Evolutionary conservation across 1,140 invertebrate genomes (phyloP).

Genomic region (Zaprionus taronus): DNA sequence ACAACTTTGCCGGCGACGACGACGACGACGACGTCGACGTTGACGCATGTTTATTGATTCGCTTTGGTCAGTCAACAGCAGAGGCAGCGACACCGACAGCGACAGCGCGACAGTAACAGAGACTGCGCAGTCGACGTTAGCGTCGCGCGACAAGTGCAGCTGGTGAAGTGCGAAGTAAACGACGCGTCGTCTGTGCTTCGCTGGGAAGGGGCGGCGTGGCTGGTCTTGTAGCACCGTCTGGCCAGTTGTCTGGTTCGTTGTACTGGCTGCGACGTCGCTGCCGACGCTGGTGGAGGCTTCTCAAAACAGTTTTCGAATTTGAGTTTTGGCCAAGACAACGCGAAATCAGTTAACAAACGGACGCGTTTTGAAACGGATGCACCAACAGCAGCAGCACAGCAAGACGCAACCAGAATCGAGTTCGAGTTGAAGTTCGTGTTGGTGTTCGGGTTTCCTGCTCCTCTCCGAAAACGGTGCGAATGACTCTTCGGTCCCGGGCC

Average conservation of each 20-base stretch:
- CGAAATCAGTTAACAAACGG: constrained; percentile 84
- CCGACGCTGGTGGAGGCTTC: constrained; percentile 35
- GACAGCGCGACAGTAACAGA: constrained; percentile 10
- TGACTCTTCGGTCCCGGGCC: constrained; percentile 57
- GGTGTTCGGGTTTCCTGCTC: constrained; percentile 41
- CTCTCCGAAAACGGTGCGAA: constrained; percentile 47
- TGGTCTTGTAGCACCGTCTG: constrained; percentile 37
- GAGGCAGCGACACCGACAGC: neutral
- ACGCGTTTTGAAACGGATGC: constrained; percentile 82
- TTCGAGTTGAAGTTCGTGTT: neutral
- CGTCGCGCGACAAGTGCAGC: constrained; percentile 61
- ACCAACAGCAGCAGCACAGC: constrained; percentile 32
- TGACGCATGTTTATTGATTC: constrained; percentile 70
- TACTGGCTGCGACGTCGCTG: constrained; percentile 46
- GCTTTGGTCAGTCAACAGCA: constrained; percentile 53
- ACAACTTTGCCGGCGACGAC: constrained; percentile 56
- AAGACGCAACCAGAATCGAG: constrained; percentile 9
- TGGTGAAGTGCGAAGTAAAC: constrained; percentile 45
- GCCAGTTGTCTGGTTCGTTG: constrained; percentile 66
- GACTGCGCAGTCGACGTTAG: constrained; percentile 12
- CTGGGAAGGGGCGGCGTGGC: constrained; percentile 1
- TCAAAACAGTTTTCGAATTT: constrained; percentile 74
- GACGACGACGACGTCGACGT: constrained; percentile 14
- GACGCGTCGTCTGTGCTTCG: constrained; percentile 12
- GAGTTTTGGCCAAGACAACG: constrained; percentile 76